Conservation (phyloP, 2,797 vertebrate genomes). For the Coendou prehensilis region DNA sequence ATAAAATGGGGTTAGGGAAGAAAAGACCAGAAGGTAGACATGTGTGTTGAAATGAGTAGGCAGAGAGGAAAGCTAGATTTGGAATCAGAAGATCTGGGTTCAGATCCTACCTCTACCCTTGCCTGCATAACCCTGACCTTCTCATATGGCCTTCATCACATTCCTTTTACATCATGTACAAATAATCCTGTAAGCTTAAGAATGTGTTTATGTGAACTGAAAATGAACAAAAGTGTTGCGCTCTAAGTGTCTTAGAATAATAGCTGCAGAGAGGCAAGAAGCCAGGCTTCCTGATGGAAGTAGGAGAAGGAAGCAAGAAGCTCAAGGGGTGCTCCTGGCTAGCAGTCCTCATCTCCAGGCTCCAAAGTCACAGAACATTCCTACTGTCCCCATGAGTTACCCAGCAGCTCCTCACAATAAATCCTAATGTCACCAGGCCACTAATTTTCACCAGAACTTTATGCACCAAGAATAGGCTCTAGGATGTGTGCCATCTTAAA, state of each 20-base stretch:
- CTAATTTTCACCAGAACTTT: slow-evolving; percentile 11
- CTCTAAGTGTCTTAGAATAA: neutral
- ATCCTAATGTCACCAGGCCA: neutral
- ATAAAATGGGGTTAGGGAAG: neutral
- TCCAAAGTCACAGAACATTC: neutral
- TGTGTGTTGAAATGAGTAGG: neutral
- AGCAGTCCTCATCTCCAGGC: neutral
- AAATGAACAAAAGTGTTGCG: neutral
- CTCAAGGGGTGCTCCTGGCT: neutral
- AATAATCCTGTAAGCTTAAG: neutral
- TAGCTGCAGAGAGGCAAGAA: neutral
- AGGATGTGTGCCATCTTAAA: neutral
- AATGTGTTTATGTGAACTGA: neutral
- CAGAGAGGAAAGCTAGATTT: neutral
- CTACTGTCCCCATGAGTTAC: neutral
- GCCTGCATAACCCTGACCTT: neutral
- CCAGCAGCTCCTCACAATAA: neutral
- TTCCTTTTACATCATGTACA: neutral
- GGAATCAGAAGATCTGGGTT: neutral
- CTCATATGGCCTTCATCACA: neutral
- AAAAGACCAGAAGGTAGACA: neutral
- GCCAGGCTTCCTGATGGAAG: neutral
- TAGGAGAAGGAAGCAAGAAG: neutral
- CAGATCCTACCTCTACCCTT: neutral
- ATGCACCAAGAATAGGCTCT: neutral